Evolutionary conservation across 2,113 vertebrate genomes (phyloP).

Genomic region (Telmatochromis brachygnathus): DNA sequence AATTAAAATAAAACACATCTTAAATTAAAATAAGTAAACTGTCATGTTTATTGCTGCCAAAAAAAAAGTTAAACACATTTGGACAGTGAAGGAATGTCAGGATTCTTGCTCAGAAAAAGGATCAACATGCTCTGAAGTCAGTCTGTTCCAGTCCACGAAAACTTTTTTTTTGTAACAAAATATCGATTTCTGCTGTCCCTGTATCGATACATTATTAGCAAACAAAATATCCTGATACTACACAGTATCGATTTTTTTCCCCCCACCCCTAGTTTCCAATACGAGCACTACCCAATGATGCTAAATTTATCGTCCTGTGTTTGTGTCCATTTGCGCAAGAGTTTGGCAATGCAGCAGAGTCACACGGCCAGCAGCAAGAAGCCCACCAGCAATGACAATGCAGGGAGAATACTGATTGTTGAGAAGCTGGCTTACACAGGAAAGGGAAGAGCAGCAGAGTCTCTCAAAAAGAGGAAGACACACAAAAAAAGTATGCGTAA

Average conservation of each 20-base stretch:
- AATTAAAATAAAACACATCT: accelerated
- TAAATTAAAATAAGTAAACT: too few species aligned
- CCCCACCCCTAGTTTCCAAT: background rate
- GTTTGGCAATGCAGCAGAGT: background rate
- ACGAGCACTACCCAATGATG: background rate
- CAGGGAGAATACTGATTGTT: background rate
- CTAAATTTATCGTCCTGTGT: background rate
- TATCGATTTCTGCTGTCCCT: accelerated
- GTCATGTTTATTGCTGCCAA: too few species aligned
- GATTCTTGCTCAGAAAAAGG: too few species aligned
- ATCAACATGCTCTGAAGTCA: too few species aligned
- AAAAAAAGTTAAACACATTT: too few species aligned
- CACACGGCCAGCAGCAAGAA: background rate
- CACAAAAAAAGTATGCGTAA: background rate
- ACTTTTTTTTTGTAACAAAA: too few species aligned
- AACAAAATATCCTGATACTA: too few species aligned
- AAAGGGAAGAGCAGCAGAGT: background rate
- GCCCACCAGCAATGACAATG: background rate
- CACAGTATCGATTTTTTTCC: too few species aligned
- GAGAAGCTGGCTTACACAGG: background rate
- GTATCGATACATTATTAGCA: too few species aligned
- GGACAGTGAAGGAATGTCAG: too few species aligned
- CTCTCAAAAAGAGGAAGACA: background rate
- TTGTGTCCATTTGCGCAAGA: background rate
- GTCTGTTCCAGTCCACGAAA: accelerated